A percentile compares a stretch with the other conserved stretches of the same genome.
Evolutionary conservation across 2,113 vertebrate genomes (phyloP).

Genomic region (Herpetotheres cachinnans): DNA sequence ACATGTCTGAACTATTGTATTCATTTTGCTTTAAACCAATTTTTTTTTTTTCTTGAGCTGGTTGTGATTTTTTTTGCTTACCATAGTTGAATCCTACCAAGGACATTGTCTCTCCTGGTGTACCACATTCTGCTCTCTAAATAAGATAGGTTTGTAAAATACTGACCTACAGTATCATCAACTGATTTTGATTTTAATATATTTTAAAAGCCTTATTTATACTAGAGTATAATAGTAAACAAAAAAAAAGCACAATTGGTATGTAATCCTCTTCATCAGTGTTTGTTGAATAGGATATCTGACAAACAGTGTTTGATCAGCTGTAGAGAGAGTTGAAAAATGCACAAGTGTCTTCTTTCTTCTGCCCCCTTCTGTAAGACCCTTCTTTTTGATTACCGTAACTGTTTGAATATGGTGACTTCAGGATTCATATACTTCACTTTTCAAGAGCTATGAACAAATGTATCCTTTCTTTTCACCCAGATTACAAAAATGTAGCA

Average conservation of each 20-base stretch:
- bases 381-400: background rate
- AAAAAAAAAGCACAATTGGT: background rate
- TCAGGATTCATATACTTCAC: background rate
- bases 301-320: background rate
- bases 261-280: background rate
- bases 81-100: background rate
- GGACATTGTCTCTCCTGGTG: background rate
- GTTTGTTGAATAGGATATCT: background rate
- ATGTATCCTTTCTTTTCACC: background rate
- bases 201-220: background rate
- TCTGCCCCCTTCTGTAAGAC: background rate
- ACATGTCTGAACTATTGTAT: background rate
- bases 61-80: background rate
- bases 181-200: background rate
- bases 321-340: background rate
- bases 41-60: background rate
- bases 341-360: background rate
- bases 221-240: background rate
- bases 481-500: background rate
- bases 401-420: background rate
- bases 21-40: background rate
- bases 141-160: background rate
- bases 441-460: background rate
- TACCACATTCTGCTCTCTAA: background rate
- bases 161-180: background rate